Conservation (phyloP, 2,797 vertebrate species). For the Falco concolor region DNA sequence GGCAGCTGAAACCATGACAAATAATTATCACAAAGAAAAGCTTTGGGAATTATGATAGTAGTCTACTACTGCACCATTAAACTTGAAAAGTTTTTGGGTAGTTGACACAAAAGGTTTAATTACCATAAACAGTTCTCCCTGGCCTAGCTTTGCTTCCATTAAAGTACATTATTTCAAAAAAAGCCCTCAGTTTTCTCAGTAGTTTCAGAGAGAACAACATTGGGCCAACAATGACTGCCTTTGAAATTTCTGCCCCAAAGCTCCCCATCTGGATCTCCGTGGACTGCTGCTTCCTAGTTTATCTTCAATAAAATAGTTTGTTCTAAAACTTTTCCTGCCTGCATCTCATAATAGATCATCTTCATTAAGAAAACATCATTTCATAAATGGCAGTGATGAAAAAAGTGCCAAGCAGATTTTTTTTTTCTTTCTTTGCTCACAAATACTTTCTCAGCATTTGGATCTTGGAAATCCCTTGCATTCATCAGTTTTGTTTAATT, state of each 20-base stretch:
- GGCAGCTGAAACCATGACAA: background rate
- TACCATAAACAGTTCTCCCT: background rate
- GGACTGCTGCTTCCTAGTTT: background rate
- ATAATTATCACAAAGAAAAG: background rate
- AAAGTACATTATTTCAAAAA: background rate
- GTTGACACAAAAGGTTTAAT: background rate
- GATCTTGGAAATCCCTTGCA: background rate
- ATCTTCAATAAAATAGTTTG: background rate
- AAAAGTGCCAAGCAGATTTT: background rate
- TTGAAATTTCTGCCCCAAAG: background rate
- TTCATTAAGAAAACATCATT: background rate
- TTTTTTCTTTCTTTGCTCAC: background rate
- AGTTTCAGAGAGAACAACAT: background rate
- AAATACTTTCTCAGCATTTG: background rate
- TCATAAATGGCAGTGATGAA: background rate
- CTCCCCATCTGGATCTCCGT: background rate
- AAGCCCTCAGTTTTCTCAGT: background rate
- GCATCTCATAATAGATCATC: background rate
- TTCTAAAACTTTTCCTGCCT: background rate
- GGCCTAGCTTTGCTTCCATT: background rate
- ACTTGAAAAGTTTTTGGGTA: background rate
- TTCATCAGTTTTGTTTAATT: background rate
- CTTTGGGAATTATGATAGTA: background rate
- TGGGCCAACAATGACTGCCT: background rate
- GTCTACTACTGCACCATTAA: background rate